Conservation (phyloP, 2,888 invertebrate species). For the Pinctada fucata region DNA sequence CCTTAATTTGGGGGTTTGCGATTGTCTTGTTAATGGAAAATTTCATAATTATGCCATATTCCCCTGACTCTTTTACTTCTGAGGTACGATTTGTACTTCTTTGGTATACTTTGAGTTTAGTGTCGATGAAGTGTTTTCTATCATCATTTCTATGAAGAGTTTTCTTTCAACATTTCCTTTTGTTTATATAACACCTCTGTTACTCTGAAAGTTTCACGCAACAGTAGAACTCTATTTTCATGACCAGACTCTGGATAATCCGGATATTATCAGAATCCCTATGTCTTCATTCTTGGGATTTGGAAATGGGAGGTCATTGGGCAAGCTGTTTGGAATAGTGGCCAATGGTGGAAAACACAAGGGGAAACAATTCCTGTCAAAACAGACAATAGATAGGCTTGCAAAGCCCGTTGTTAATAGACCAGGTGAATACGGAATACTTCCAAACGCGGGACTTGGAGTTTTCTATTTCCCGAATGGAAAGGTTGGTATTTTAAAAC, state of each 20-base stretch:
- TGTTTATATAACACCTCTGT: too few relatives aligned
- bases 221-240: background rate
- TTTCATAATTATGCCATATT: too few relatives aligned
- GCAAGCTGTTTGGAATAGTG: conserved; percentile 67
- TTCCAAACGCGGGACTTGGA: conserved; percentile 31
- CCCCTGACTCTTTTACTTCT: too few relatives aligned
- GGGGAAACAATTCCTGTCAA: conserved; percentile 36
- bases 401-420: conserved; percentile 7
- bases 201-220: too few relatives aligned
- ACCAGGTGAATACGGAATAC: conserved; percentile 29
- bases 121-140: too few relatives aligned
- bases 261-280: conserved; percentile 57
- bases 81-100: too few relatives aligned
- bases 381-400: conserved; percentile 33
- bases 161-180: too few relatives aligned
- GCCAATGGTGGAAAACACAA: conserved; percentile 60
- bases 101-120: too few relatives aligned
- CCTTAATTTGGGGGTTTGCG: too few relatives aligned
- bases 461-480: conserved; percentile 38
- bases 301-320: conserved; percentile 66
- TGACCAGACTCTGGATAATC: conserved; percentile 42
- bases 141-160: too few relatives aligned
- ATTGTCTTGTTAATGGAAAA: too few relatives aligned
- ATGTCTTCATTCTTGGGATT: conserved; percentile 66
- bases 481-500: conserved; percentile 33